Evolutionary conservation across 2,797 vertebrate species (phyloP).

Genomic region (Ibycter americanus): DNA sequence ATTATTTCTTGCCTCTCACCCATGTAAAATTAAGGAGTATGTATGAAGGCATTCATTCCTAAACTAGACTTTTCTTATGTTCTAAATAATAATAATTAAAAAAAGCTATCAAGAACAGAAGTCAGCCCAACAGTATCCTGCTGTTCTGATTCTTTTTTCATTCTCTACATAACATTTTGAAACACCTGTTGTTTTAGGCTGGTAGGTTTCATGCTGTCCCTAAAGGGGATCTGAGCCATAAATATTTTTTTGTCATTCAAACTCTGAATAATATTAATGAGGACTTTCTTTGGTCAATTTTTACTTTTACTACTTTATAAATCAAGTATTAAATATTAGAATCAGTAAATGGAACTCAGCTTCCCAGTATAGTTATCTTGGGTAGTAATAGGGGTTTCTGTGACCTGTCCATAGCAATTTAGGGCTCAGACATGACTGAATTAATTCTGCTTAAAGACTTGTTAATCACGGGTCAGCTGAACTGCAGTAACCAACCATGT

Average conservation of each 20-base stretch:
- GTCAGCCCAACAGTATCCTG: background rate
- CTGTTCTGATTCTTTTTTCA: background rate
- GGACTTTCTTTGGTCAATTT: background rate
- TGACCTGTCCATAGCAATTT: constrained; percentile 11
- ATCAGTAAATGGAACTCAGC: background rate
- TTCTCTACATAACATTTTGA: background rate
- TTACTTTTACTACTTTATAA: background rate
- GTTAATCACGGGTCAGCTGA: background rate
- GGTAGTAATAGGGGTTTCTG: constrained; percentile 1
- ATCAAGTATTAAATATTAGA: background rate
- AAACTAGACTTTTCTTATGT: background rate
- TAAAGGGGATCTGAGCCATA: background rate
- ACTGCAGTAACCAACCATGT: background rate
- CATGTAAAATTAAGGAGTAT: background rate
- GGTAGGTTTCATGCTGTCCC: background rate
- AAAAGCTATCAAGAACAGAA: background rate
- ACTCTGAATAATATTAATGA: constrained; percentile 16
- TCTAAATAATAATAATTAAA: background rate
- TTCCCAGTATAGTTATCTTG: constrained; percentile 4
- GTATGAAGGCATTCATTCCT: background rate
- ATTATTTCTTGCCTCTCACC: background rate
- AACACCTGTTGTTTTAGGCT: background rate
- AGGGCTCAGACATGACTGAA: constrained; percentile 7
- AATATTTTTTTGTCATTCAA: background rate
- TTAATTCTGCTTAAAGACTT: constrained; percentile 43